Base-by-base conservation (phyloP, 1,140 invertebrate species). In the Homarus americanus region DNA sequence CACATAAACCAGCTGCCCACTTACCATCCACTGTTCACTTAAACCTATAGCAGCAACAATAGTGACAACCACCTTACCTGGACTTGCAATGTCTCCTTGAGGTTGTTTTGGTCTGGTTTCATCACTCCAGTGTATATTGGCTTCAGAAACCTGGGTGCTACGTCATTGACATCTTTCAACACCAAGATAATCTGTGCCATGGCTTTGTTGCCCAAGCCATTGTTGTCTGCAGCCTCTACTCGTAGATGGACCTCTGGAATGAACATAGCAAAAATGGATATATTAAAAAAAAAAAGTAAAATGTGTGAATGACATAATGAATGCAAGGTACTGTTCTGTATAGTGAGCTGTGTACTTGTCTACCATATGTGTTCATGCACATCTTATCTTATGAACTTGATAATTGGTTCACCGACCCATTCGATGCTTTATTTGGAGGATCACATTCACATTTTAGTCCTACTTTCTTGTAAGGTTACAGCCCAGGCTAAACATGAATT, bases 101-200 rank as follows among this genome's bases (percentile, higher is more conserved):
- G 93, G n/a, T 83, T 92, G 49, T 94, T 96, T 84, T 96, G 94
- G 93, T 97, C 96, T 9, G 96, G 94, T 79, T 97, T 96, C 44
- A 98, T 94, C 82, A 97, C 96, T 92, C 98, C 98, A 93, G 98
- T 97, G 93, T 98, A 98, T 1, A 96, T 94, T 12, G 96, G 94
- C 93, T 96, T 96, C 87, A 97, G 96, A 93, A 98, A 99, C 82
- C 96, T 94, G 28, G 98, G 98, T 73, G 96, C 95, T 94, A 98
- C 96, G 94, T 98, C 98, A 94, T 98, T 98, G 28, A 98, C 96
- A 94, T 98, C 97, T 88, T 97, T 94, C 75, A 98, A 94, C 94
- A 96, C 96, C 91, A 98, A 96, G 84, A 96, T 95, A 73, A 98
- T 95, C 87, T 96, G 95, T 82, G 97, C 96, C 53, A 95, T 95